Evolutionary conservation across 2,888 invertebrate species (phyloP).

Genomic region (Alitta virens): DNA sequence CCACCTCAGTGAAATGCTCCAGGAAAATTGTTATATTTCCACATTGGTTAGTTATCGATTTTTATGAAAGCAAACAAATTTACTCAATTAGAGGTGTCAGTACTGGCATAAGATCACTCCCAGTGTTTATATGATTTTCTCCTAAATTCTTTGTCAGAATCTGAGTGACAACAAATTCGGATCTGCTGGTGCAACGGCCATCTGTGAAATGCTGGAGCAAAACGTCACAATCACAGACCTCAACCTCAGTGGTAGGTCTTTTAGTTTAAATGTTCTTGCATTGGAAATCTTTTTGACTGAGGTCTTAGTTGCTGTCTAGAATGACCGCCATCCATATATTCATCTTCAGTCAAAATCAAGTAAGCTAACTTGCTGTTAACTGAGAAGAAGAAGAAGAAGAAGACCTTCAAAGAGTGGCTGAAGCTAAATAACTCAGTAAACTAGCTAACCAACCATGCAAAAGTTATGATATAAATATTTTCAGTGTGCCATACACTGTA

Average conservation of each 20-base stretch:
- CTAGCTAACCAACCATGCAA: too few relatives aligned
- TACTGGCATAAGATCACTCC: background rate
- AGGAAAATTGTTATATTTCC: constrained; percentile 47
- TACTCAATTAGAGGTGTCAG: background rate
- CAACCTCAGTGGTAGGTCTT: constrained; percentile 37
- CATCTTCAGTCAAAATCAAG: too few relatives aligned
- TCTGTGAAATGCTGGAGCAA: constrained; percentile 34
- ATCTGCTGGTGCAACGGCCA: constrained; percentile 33
- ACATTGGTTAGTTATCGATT: constrained; percentile 32
- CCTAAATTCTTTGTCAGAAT: constrained; percentile 26
- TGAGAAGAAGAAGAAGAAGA: too few relatives aligned
- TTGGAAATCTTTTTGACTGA: too few relatives aligned
- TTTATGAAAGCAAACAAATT: background rate
- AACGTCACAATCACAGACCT: constrained; percentile 33
- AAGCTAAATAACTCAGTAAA: too few relatives aligned
- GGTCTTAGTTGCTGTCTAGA: too few relatives aligned
- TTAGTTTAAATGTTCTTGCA: too few relatives aligned
- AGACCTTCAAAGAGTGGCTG: too few relatives aligned
- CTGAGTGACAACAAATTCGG: constrained; percentile 39
- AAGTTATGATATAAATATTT: too few relatives aligned
- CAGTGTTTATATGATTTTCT: background rate
- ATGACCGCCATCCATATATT: too few relatives aligned
- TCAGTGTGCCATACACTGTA: too few relatives aligned
- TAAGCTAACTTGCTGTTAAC: too few relatives aligned
- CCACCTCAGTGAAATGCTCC: constrained; percentile 40